These are phyloP conservation scores for Pluvianellus socialis DNA, from an alignment of 2,113 vertebrate species.

Conservation along the genomic window DNA sequence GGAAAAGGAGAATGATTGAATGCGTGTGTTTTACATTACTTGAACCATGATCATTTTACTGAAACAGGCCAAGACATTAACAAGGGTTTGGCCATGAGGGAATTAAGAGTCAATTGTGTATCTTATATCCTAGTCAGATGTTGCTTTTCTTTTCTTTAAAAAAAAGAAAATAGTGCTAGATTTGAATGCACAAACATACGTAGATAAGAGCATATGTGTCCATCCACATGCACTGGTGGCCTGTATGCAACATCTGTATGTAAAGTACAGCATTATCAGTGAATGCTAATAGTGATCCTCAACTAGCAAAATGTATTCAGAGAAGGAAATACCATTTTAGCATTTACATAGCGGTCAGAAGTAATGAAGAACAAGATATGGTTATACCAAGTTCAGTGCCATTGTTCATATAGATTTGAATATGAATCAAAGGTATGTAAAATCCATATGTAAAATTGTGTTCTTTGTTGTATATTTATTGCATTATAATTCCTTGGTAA, in stretches of 20 bases:
- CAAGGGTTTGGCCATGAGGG: slow-evolving; percentile 69
- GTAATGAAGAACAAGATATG: not conserved
- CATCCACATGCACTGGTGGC: not conserved
- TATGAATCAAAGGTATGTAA: not conserved
- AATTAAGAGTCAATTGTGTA: slow-evolving; percentile 66
- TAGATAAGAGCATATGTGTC: not conserved
- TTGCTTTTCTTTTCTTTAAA: slow-evolving; percentile 4
- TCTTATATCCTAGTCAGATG: slow-evolving; percentile 52
- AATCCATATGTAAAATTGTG: not conserved
- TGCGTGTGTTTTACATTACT: slow-evolving; percentile 76
- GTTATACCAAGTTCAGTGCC: not conserved
- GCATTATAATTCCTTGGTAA: not conserved
- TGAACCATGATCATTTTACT: slow-evolving; percentile 76
- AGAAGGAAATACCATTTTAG: not conserved
- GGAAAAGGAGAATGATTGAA: slow-evolving; percentile 77
- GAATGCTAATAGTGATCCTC: not conserved
- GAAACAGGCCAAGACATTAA: slow-evolving; percentile 77
- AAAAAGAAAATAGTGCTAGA: not conserved
- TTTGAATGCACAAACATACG: not conserved
- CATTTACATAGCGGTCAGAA: not conserved
- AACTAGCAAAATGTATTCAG: not conserved
- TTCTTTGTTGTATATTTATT: not conserved
- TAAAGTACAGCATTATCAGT: not conserved
- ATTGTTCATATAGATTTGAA: not conserved
- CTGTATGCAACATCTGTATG: not conserved